Conservation (phyloP, 2,113 vertebrate species). For the Pachycephala philippinensis region DNA sequence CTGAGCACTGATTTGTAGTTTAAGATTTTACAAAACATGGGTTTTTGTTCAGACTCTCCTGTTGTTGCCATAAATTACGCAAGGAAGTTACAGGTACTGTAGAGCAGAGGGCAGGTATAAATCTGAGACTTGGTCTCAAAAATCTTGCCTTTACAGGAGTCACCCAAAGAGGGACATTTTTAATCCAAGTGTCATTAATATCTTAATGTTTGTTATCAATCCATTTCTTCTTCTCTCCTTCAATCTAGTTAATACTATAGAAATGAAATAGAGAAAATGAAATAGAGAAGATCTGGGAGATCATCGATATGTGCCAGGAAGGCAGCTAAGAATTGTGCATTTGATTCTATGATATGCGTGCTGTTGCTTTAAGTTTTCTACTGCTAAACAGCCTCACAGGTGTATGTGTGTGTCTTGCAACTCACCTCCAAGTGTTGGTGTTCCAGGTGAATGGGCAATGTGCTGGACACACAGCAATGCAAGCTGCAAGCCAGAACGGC, state of each 20-base stretch:
- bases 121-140: not conserved
- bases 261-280: not conserved
- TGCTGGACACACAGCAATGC: slow-evolving; percentile 98
- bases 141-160: not conserved
- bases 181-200: not conserved
- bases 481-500: slow-evolving; percentile 98
- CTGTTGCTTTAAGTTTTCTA: not conserved
- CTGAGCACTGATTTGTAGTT: not conserved
- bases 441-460: slow-evolving; percentile 96
- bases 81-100: not conserved
- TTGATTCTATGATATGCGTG: not conserved
- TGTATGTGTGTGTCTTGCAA: not conserved
- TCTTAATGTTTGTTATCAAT: not conserved
- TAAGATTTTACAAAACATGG: not conserved
- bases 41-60: not conserved
- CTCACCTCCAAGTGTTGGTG: not conserved
- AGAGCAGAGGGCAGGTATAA: not conserved
- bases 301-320: not conserved
- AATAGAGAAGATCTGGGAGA: not conserved
- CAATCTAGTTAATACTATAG: not conserved
- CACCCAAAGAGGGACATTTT: not conserved
- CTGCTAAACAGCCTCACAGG: not conserved
- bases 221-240: not conserved
- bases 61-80: not conserved
- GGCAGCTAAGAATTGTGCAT: not conserved